Conservation (phyloP, 2,888 invertebrate genomes). For the Andrena dorsata region DNA sequence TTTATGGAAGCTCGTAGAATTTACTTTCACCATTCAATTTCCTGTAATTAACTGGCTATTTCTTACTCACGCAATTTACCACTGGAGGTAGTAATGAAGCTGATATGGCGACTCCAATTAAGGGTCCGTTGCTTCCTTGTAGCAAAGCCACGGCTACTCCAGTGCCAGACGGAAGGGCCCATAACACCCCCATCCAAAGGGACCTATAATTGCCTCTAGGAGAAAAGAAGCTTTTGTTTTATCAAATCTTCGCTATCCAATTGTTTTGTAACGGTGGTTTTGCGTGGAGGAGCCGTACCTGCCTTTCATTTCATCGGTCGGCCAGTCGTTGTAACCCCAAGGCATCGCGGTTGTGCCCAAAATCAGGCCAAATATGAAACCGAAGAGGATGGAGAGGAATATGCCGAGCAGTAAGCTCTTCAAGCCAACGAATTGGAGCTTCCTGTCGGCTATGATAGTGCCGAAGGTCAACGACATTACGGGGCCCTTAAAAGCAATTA, state of each 20-base stretch:
- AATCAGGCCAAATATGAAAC: slow-evolving; percentile 92
- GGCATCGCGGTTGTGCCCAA: slow-evolving; percentile 91
- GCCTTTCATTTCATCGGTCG: slow-evolving; percentile 92
- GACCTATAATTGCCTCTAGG: slow-evolving; percentile 90
- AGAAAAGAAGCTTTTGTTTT: slow-evolving; percentile 16
- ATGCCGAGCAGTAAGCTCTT: slow-evolving; percentile 90
- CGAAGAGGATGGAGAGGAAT: slow-evolving; percentile 90
- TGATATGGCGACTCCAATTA: slow-evolving; percentile 96
- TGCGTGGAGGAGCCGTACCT: slow-evolving; percentile 85
- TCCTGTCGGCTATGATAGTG: slow-evolving; percentile 90
- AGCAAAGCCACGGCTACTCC: slow-evolving; percentile 94
- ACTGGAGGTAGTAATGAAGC: slow-evolving; percentile 94
- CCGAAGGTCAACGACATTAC: slow-evolving; percentile 96
- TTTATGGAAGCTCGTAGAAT: background rate
- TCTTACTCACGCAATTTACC: slow-evolving; percentile 91
- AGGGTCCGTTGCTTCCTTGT: slow-evolving; percentile 93
- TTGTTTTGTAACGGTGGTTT: background rate
- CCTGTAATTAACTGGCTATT: background rate
- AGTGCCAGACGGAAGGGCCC: slow-evolving; percentile 91
- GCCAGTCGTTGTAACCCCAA: slow-evolving; percentile 92
- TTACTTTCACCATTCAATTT: background rate
- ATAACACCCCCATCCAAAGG: slow-evolving; percentile 91
- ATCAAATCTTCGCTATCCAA: no score
- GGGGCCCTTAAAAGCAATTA: slow-evolving; percentile 86
- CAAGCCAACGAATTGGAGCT: slow-evolving; percentile 90